Conservation (phyloP, 2,888 invertebrate genomes). For the Mystacides longicornis region DNA sequence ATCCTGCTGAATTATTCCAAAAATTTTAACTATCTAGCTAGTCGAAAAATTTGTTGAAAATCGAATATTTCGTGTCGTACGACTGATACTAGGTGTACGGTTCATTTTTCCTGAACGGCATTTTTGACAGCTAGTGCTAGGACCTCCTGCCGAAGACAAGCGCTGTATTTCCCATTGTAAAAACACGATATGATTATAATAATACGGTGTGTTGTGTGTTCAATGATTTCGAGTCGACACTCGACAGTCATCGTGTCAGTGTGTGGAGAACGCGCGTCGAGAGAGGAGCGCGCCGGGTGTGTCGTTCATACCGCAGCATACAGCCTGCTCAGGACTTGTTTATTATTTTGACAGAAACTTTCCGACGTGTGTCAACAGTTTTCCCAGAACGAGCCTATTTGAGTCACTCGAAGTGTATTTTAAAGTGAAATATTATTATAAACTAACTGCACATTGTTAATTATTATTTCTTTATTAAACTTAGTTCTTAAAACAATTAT, state of each 20-base stretch:
- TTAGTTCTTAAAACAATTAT: not conserved
- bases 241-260: not conserved
- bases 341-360: slow-evolving; percentile 1
- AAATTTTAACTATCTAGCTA: too few species aligned
- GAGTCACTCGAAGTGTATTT: too few species aligned
- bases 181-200: not conserved
- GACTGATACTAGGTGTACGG: too few species aligned
- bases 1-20: too few species aligned
- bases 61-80: too few species aligned
- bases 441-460: too few species aligned
- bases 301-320: not conserved
- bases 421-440: too few species aligned
- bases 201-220: not conserved
- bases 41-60: too few species aligned
- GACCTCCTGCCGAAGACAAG: too few species aligned
- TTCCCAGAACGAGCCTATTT: not conserved
- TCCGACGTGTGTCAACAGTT: not conserved
- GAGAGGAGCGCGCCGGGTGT: not conserved
- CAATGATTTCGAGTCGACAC: not conserved
- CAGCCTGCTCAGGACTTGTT: not conserved
- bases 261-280: not conserved
- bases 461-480: not conserved
- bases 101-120: too few species aligned
- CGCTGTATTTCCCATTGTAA: too few species aligned
- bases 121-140: too few species aligned